phyloP scores from a whole-genome alignment of 1,140 invertebrate genomes.

The Meloidogyne exigua region DNA sequence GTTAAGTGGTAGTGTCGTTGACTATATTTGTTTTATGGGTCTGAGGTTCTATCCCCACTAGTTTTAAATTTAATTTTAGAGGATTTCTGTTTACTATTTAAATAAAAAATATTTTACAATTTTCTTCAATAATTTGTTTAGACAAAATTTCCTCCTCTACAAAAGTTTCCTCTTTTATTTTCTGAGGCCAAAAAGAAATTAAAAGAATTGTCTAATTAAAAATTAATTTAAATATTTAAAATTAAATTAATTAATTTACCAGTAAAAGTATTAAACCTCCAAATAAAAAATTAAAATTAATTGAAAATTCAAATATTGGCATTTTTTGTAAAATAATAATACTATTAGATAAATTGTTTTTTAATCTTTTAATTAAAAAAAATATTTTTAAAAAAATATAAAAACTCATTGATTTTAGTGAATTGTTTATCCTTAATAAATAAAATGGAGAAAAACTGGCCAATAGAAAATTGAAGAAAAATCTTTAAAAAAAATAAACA shows the following conservation, averaged over 20 bases:
- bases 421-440: not conserved
- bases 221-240: no score
- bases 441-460: not conserved
- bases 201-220: not conserved
- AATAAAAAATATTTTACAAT: no score
- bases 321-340: no score
- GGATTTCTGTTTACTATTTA: no score
- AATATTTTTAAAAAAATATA: not conserved
- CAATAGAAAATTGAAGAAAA: constrained; percentile 2
- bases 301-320: not conserved
- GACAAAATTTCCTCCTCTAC: not conserved
- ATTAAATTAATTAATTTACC: not conserved
- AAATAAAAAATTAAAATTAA: not conserved
- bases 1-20: no score
- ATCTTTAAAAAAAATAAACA: not conserved
- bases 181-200: not conserved
- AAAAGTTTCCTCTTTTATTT: not conserved
- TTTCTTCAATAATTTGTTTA: no score
- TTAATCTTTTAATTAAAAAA: not conserved
- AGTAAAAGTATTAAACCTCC: not conserved
- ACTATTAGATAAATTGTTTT: no score
- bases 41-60: no score
- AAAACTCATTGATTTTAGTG: not conserved
- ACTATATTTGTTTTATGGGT: no score
- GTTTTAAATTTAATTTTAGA: no score